Evolutionary conservation across 2,113 vertebrate genomes (phyloP), one percentile per base, ranked within the genome.

Genomic region (Aspidoscelis tigris): DNA sequence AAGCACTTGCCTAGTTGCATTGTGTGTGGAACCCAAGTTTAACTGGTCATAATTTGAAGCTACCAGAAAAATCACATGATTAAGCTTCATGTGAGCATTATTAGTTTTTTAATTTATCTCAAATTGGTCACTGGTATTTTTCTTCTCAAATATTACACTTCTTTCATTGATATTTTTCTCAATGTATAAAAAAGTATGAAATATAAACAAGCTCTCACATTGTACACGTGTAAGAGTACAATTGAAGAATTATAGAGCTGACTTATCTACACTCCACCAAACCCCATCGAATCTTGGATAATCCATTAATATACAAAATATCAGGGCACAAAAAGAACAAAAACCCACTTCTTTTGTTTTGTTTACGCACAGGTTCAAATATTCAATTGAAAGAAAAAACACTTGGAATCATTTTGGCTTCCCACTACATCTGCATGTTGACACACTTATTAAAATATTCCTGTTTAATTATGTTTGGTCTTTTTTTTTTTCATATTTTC

Each of bases 101-200:
- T 50, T 61, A 7, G 41, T 80, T 84, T 87, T 87, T 89, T 89
- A 91, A 94, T 89, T 95, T 93, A 92, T 85, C 88, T 90, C 95
- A 92, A 87, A 93, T 93, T 95, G 94, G 92, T 95, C 93, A 95
- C 88, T 91, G 90, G 88, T 90, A 86, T 68, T 93, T 93, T 90
- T 90, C 58, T 86, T 88, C 91, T 95, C 94, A 93, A 94, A 95
- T 95, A 95, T 92, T 94, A 95, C 90, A 95, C 81, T 95, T 93
- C 93, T 88, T 89, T 82, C 87, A 90, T 90, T 93, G 93, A 92
- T 95, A 93, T 95, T 96, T 93, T 92, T 95, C 95, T 96, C 96
- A 96, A 97, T 96, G 97, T 97, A 97, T 97, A 98, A 98, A 98
- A 96, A 97, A 95, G 95, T 97, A 98, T 97, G 96, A 97, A 98